These are phyloP conservation scores for Drosophila equinoxialis DNA, from an alignment of 1,140 invertebrate genomes.

Conservation along the genomic window DNA sequence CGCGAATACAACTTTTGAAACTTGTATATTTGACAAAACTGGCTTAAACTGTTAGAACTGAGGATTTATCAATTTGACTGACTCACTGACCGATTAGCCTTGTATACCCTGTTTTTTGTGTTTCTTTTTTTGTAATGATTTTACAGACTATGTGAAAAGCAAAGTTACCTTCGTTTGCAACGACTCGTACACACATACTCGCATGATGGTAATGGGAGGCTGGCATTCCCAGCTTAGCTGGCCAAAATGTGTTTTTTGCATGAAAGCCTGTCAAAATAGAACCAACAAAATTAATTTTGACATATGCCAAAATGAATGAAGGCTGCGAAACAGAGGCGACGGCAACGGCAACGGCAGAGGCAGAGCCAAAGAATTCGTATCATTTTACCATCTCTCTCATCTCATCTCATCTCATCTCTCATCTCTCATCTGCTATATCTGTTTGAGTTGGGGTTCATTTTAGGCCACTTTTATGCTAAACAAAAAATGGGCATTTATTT, in stretches of 20 bases:
- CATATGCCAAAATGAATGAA: conserved; percentile 73
- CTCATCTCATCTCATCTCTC: background rate
- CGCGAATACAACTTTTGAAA: too few relatives aligned
- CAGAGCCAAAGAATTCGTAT: conserved; percentile 19
- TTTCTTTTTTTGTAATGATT: background rate
- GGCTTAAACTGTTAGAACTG: too few relatives aligned
- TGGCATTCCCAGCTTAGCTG: conserved; percentile 20
- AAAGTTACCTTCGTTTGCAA: conserved; percentile 34
- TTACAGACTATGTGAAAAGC: background rate
- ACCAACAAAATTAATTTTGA: conserved; percentile 75
- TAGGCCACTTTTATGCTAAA: background rate
- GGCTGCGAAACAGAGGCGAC: conserved; percentile 29
- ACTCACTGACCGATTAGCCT: background rate
- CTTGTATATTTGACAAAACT: too few relatives aligned
- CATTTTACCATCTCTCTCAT: conserved; percentile 12
- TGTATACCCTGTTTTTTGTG: background rate
- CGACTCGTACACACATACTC: background rate
- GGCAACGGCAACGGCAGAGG: background rate
- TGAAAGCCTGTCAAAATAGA: conserved; percentile 76
- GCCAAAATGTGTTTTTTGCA: conserved; percentile 55
- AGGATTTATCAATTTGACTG: background rate
- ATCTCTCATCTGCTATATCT: too few relatives aligned
- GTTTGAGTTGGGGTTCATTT: too few relatives aligned
- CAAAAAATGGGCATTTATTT: conserved; percentile 3
- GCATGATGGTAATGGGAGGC: conserved; percentile 9